phyloP scores from a whole-genome alignment of 2,888 invertebrate genomes.

The Cephus pygmeus region DNA sequence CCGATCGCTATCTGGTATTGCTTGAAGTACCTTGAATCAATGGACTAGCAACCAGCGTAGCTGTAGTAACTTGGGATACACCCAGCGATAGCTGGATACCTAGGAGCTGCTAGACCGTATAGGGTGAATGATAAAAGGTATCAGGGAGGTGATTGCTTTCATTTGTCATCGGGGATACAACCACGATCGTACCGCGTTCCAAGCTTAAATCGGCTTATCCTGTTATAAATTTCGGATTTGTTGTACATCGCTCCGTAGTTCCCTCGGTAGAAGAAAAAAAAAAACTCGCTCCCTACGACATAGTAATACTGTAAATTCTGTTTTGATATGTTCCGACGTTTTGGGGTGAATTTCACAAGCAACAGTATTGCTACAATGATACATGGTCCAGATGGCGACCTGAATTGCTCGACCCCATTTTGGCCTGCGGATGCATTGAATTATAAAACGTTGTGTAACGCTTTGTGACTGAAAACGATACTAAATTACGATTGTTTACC shows the following conservation, averaged over 20 bases:
- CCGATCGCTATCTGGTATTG: background rate
- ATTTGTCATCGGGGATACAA: conserved; percentile 17
- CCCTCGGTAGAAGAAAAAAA: conserved; percentile 12
- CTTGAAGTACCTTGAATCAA: too few species aligned
- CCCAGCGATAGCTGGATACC: too few species aligned
- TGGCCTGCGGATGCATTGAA: background rate
- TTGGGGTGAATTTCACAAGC: conserved; percentile 12
- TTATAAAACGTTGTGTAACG: conserved; percentile 7
- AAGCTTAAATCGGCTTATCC: conserved; percentile 39
- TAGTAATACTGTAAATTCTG: conserved; percentile 11
- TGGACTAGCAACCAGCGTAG: too few species aligned
- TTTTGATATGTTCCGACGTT: conserved; percentile 18
- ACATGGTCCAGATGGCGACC: conserved; percentile 13
- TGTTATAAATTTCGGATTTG: conserved; percentile 46
- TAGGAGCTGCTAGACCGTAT: background rate
- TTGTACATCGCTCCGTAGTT: conserved; percentile 31
- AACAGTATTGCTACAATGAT: conserved; percentile 17
- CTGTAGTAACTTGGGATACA: too few species aligned
- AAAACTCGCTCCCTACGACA: conserved; percentile 3
- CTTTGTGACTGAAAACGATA: background rate
- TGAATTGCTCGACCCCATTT: conserved; percentile 10
- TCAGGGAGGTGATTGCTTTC: background rate
- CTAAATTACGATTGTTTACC: background rate
- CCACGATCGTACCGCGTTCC: conserved; percentile 16
- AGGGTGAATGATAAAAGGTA: background rate